Evolutionary conservation across 2,113 vertebrate genomes (phyloP).

Genomic region (Microtus ochrogaster): DNA sequence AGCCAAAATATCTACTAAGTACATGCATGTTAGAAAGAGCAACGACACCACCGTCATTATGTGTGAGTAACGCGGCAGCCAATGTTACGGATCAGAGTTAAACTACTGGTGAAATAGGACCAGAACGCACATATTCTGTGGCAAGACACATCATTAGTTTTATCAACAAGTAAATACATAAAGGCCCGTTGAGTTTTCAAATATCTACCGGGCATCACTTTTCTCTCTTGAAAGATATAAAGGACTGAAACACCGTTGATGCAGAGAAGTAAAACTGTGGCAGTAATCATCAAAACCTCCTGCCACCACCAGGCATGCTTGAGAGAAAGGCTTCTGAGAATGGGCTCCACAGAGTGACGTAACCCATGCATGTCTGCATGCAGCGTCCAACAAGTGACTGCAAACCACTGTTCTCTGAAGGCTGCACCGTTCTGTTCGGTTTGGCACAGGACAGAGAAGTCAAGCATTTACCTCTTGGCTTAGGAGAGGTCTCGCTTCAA

Average conservation of each 20-base stretch:
- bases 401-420: not conserved
- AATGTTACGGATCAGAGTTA: not conserved
- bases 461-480: slow-evolving; percentile 92
- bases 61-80: slow-evolving; percentile 16
- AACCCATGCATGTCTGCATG: not conserved
- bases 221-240: slow-evolving; percentile 31
- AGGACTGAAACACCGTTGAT: not conserved
- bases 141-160: slow-evolving; percentile 2
- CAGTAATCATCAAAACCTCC: not conserved
- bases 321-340: slow-evolving; percentile 13
- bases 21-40: slow-evolving; percentile 70
- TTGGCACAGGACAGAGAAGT: not conserved
- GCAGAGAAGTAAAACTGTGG: not conserved
- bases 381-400: not conserved
- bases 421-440: not conserved
- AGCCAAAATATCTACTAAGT: slow-evolving; percentile 36
- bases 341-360: not conserved
- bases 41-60: not conserved
- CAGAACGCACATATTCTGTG: not conserved
- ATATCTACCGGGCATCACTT: not conserved
- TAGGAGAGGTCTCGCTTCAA: slow-evolving; percentile 95
- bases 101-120: not conserved
- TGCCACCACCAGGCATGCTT: not conserved
- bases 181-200: slow-evolving; percentile 6
- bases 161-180: not conserved